Evolutionary conservation across 2,113 vertebrate genomes (phyloP).

Genomic region (Lasiurus cinereus): DNA sequence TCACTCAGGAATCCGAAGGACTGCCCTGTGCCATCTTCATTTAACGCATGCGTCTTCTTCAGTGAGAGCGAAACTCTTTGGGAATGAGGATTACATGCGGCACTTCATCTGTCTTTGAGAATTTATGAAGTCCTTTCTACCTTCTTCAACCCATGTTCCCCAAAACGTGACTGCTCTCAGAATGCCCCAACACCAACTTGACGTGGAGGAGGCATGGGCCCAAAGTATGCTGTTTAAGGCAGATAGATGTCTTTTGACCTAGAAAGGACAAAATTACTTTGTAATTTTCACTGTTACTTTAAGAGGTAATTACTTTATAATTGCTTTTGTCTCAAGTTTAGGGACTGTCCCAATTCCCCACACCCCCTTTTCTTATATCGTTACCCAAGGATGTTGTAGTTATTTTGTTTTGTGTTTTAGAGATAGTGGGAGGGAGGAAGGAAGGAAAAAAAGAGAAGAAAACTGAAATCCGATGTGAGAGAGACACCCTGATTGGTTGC

Average conservation of each 20-base stretch:
- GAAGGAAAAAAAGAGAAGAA: too few relatives aligned
- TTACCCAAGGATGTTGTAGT: too few relatives aligned
- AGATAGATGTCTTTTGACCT: background rate
- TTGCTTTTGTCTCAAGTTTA: conserved; percentile 45
- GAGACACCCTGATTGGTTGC: too few relatives aligned
- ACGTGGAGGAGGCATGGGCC: background rate
- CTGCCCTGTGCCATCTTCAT: background rate
- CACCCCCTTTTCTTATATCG: too few relatives aligned
- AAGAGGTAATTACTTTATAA: background rate
- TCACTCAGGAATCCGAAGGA: background rate
- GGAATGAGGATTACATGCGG: background rate
- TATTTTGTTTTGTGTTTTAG: too few relatives aligned
- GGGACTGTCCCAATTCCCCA: background rate
- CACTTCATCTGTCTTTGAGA: background rate
- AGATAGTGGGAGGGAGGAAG: too few relatives aligned
- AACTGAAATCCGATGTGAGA: too few relatives aligned
- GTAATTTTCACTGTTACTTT: background rate
- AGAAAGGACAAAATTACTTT: background rate
- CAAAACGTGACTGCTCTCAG: rapidly evolving
- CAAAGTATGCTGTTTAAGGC: background rate
- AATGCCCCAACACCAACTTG: background rate
- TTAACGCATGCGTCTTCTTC: background rate
- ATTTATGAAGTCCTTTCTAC: background rate
- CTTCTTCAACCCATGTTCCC: background rate
- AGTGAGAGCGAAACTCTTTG: background rate